Evolutionary conservation across 2,888 invertebrate species (phyloP), one percentile per base, ranked within the genome.

Genomic region (Xanthorhoe spadicearia): DNA sequence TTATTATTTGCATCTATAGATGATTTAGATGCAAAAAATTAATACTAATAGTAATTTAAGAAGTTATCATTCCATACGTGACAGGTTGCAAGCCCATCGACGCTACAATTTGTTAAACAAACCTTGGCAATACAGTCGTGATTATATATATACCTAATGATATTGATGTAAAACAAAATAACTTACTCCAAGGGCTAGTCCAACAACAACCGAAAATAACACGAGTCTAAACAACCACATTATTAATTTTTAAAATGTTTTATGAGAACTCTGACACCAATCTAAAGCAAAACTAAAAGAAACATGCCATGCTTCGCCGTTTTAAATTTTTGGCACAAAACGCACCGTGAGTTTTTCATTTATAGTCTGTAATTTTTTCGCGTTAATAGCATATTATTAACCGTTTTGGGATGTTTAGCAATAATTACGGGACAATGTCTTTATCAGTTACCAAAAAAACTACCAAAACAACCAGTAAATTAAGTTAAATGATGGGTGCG

Each of bases 331-430:
- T 35, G 18, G 8, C 51, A 0, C 1, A 59, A 53, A 64, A 64
- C 18, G 19, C 5, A 55, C 50, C 43, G 56, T 64, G 54, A 43
- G 50, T 38, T 28, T 43, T 55, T 56, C 10, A 35, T 38, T 23
- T 43, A 7, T 51, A 46, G 10, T 32, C 51, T 65, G 56, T 65
- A 67, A 67, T 70, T 70, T 72, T 13, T 10, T 18, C 35, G 15
- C 60, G 66, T 64, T 69, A 49, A 32, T 51, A 8, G 1, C 52
- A 68, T 64, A 48, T 49, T 43, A 35, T 50, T 4, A 53, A 35
- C 35, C 38, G 50, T 43, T 43, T 43, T 13, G 38, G 38, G 68
- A 52, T 63, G 56, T 69, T 72, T 70, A 68, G 51, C 8, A 49
- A 35, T 46, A 17, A 64, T 64, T 64, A 32, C 15, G 28, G 10